Evolutionary conservation across 2,888 invertebrate species (phyloP), one percentile per base, ranked within the genome.

Genomic region (Melipona beecheii): DNA sequence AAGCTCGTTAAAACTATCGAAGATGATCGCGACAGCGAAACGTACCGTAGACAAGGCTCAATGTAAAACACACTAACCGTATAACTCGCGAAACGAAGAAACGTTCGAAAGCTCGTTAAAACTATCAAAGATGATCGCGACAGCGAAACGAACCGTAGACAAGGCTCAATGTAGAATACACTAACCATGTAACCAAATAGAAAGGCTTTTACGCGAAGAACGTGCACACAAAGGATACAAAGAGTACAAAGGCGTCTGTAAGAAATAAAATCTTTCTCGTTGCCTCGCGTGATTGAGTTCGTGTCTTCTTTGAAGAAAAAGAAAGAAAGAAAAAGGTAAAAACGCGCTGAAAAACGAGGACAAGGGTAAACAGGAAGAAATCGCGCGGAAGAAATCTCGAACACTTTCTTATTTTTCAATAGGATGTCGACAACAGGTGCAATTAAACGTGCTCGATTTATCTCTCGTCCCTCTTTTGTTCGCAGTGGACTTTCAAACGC

Each of bases 391-490:
- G 27, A 49, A 56, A 56, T 36, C 65, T 65, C 43, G 36, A 21
- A n/a, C 15, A 50, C 68, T 85, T 83, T 79, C 76, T 79, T 56
- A 62, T 85, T 76, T 31, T 74, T 74, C 58, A 74, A 77, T 76
- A 71, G 74, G 58, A 49, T 70, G 60, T 73, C 69, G 71, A 84
- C 75, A 65, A 69, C 83, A 83, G 76, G 69, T 83, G 83, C 74
- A 76, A 62, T 83, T 66, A 74, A 80, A 66, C 58, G 76, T 24
- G 54, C 64, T 56, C 49, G 71, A 69, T 73, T 72, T 69, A 80
- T 75, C 71, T 66, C 66, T 66, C 27, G 66, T 65, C 62, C 66
- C 65, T 36, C 21, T n/a, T 79, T 73, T 75, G 65, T 80, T 71
- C 56, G 52, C 72, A 77, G 69, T 81, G n/a, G 49, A 54, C 24